phyloP scores from a whole-genome alignment of 37 sponge, comb jelly and placozoan genomes.

The Ianthella basta region DNA sequence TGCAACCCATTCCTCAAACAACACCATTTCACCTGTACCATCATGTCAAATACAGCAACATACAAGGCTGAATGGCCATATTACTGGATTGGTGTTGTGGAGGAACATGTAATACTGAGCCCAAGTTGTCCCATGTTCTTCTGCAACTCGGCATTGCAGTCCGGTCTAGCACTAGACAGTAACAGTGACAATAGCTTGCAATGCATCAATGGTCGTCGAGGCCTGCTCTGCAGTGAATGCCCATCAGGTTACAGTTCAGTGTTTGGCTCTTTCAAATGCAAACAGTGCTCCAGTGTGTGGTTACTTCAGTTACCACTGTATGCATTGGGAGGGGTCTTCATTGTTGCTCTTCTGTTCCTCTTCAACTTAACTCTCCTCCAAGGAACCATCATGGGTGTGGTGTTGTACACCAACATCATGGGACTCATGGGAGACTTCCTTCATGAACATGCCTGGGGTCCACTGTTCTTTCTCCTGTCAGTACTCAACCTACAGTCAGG shows the following conservation, averaged over 20 bases:
- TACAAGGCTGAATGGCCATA: no score
- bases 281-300: conserved; percentile 27
- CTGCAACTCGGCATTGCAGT: background rate
- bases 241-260: conserved; percentile 25
- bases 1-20: no score
- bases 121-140: background rate
- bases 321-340: conserved; percentile 34
- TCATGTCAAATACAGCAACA: no score
- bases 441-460: background rate
- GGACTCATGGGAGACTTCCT: conserved; percentile 22
- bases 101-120: no score
- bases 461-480: conserved; percentile 45
- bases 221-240: conserved; percentile 57
- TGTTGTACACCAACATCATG: conserved; percentile 53
- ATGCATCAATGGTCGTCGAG: background rate
- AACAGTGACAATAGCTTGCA: background rate
- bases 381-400: conserved; percentile 51
- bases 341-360: conserved; percentile 39
- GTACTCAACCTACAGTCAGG: conserved; percentile 51
- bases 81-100: no score
- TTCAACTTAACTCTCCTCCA: conserved; percentile 38
- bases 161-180: background rate
- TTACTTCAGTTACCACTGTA: conserved; percentile 11
- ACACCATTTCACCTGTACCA: no score
- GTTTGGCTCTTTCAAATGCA: conserved; percentile 32